Conservation (phyloP, 1,140 invertebrate species). For the Drosophila ohnishii region DNA sequence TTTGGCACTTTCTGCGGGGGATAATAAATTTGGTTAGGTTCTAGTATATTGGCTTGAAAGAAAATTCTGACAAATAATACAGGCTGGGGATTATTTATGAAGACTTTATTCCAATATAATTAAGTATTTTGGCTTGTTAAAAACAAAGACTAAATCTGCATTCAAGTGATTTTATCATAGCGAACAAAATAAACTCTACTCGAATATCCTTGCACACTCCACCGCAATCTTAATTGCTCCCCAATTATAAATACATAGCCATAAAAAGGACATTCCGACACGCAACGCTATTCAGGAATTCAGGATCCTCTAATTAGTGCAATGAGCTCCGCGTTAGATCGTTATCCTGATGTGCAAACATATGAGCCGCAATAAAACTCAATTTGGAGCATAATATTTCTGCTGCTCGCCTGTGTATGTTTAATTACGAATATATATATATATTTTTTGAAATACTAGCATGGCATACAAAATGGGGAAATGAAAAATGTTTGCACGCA, state of each 20-base stretch:
- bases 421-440: conserved; percentile 66
- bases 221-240: conserved; percentile 38
- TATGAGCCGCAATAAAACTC: conserved; percentile 72
- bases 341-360: conserved; percentile 56
- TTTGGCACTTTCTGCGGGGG: conserved; percentile 49
- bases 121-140: background rate
- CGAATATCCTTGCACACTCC: conserved; percentile 13
- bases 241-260: conserved; percentile 36
- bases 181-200: background rate
- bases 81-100: conserved; percentile 60
- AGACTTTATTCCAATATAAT: conserved; percentile 34
- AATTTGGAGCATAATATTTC: conserved; percentile 68
- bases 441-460: conserved; percentile 74
- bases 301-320: conserved; percentile 69
- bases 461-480: conserved; percentile 74
- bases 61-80: conserved; percentile 65
- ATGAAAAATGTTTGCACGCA: conserved; percentile 80
- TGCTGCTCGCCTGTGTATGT: conserved; percentile 29
- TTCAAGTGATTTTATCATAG: background rate
- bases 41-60: conserved; percentile 24
- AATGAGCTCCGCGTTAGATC: conserved; percentile 60
- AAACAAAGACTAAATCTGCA: background rate
- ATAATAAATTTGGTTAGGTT: conserved; percentile 34
- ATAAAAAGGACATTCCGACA: conserved; percentile 52
- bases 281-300: conserved; percentile 41